Base-by-base conservation (phyloP, 2,113 vertebrate genomes). In the Neotoma lepida region DNA sequence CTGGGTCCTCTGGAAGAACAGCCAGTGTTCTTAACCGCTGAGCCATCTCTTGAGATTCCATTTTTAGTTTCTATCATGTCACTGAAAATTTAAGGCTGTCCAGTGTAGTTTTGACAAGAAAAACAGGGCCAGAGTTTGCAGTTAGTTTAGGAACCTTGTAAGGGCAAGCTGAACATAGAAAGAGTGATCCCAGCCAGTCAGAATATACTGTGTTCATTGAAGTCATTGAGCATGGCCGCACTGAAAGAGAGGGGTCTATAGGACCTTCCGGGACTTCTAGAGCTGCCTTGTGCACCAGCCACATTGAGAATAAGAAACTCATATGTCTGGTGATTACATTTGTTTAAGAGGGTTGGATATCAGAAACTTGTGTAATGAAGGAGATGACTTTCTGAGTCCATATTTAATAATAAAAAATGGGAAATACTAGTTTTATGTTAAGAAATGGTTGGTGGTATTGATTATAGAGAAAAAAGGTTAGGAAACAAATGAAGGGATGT, bases 391-490 rank as follows among this genome's bases (percentile, higher is more conserved):
- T 86, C 56, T 87, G 3, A 63, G 33, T 54, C 56, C 68, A 68
- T 33, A n/a, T n/a, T 95, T 76, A 77, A 56, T 61, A 91, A 88
- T 7, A 91, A 63, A 80, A 92, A 86, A 30, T 63, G 49, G 61
- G 18, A 70, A 78, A 41, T 46, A 44, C 24, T 76, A 61, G 20
- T 81, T 76, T 87, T 70, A 63, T 84, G 6, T 35, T 84, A 33
- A n/a, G 9, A 49, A 86, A 61, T 88, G 35, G 9, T 58, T 74
- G 12, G 12, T 82, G 28, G 44, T 63, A 39, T 46, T 77, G 49
- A 54, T 70, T 64, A 74, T 82, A 90, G 14, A 77, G 39, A n/a
- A 56, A 39, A 33, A n/a, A 78, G 46, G n/a, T 49, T 84, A 81
- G 58, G 46, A 81, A 58, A 66, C 46, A 90, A 44, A 30, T 80